Evolutionary conservation across 2,113 vertebrate species (phyloP).

Genomic region (Melanerpes formicivorus): DNA sequence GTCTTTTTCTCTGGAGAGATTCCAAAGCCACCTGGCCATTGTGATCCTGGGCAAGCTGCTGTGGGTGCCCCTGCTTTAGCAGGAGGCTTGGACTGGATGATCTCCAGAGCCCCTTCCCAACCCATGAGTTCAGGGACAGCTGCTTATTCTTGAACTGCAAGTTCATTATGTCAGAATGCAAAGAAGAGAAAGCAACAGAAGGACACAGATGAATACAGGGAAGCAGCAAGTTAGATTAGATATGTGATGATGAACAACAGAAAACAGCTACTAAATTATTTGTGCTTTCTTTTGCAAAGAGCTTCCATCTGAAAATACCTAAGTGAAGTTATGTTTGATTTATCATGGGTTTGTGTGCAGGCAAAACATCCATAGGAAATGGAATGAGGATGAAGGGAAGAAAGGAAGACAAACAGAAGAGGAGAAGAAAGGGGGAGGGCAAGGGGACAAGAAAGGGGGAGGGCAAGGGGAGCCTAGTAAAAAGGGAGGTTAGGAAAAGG

Average conservation of each 20-base stretch:
- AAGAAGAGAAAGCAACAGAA: neutral
- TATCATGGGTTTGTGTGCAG: neutral
- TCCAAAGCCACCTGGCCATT: too few relatives aligned
- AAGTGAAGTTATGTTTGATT: neutral
- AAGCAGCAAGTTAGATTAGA: neutral
- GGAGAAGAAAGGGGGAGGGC: too few relatives aligned
- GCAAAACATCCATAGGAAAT: neutral
- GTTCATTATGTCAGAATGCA: accelerated
- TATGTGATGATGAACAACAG: neutral
- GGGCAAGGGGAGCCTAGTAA: too few relatives aligned
- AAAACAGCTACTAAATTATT: neutral
- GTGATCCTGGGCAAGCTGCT: too few relatives aligned
- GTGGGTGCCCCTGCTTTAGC: too few relatives aligned
- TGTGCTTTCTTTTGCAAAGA: neutral
- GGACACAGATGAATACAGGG: neutral
- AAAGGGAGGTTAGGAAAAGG: too few relatives aligned
- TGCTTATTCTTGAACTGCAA: neutral
- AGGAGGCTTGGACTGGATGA: too few relatives aligned
- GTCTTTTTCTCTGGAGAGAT: too few relatives aligned
- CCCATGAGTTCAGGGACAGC: too few relatives aligned
- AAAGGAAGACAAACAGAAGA: too few relatives aligned
- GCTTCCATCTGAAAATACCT: neutral
- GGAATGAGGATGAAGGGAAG: neutral
- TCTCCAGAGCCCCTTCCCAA: too few relatives aligned
- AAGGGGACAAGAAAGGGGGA: too few relatives aligned